Conservation (phyloP, 2,113 vertebrate species). For the Festucalex cinctus region DNA sequence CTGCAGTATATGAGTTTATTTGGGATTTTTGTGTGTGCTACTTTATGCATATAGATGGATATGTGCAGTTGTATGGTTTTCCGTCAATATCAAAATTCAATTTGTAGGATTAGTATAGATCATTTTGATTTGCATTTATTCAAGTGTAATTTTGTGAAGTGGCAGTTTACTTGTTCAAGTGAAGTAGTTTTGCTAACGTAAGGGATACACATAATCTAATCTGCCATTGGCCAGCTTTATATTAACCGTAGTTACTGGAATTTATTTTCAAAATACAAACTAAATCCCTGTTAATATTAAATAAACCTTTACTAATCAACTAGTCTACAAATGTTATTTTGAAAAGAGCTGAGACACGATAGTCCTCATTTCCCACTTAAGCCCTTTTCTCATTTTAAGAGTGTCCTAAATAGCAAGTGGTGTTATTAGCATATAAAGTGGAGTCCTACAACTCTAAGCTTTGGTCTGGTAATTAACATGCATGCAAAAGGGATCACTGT, state of each 20-base stretch:
- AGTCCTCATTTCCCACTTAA: conserved; percentile 27
- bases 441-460: conserved; percentile 58
- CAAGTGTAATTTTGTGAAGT: not conserved
- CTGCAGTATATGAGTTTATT: not conserved
- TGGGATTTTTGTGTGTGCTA: conserved; percentile 8
- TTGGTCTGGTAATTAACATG: conserved; percentile 69
- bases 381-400: conserved; percentile 40
- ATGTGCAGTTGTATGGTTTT: not conserved
- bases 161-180: not conserved
- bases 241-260: not conserved
- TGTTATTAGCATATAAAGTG: conserved; percentile 70
- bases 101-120: not conserved
- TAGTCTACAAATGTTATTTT: conserved; percentile 38
- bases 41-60: not conserved
- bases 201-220: not conserved
- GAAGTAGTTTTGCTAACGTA: not conserved
- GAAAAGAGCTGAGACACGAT: conserved; percentile 12
- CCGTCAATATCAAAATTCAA: not conserved
- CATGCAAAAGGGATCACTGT: conserved; percentile 56
- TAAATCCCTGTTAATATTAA: not conserved
- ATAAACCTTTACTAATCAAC: conserved; percentile 28
- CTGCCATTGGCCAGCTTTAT: not conserved
- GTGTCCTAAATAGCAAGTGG: conserved; percentile 52
- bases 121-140: not conserved
- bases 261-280: not conserved